Evolutionary conservation across 2,888 invertebrate species (phyloP).

Genomic region (Chironomus riparius): DNA sequence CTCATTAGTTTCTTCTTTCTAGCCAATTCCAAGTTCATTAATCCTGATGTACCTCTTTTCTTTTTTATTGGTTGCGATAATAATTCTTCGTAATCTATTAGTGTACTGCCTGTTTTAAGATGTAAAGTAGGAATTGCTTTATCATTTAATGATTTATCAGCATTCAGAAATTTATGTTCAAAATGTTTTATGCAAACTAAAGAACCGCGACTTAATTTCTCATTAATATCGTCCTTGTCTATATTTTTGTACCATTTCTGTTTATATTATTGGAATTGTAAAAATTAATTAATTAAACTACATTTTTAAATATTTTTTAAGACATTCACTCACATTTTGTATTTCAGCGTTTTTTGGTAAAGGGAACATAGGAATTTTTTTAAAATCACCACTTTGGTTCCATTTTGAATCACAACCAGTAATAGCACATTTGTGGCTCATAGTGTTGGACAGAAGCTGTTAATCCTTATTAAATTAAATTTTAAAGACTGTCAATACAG

Average conservation of each 20-base stretch:
- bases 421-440: neutral
- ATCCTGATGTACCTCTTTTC: slow-evolving; percentile 9
- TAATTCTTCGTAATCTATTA: neutral
- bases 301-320: neutral
- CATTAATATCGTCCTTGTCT: neutral
- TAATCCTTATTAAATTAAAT: neutral
- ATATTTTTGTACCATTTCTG: neutral
- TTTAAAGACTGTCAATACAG: neutral
- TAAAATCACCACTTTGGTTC: too few relatives aligned
- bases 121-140: neutral
- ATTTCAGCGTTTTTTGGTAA: neutral
- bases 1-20: neutral
- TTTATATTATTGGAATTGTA: neutral
- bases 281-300: neutral
- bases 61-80: neutral
- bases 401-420: neutral
- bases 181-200: neutral
- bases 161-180: neutral
- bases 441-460: neutral
- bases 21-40: neutral
- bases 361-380: neutral
- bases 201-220: neutral
- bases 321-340: neutral
- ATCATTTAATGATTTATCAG: neutral
- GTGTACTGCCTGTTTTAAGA: neutral